Percentiles rank a stretch among this genome's conserved stretches.
Evolutionary conservation across 1,140 invertebrate genomes (phyloP).

Genomic region (Anagrus nilaparvatae): DNA sequence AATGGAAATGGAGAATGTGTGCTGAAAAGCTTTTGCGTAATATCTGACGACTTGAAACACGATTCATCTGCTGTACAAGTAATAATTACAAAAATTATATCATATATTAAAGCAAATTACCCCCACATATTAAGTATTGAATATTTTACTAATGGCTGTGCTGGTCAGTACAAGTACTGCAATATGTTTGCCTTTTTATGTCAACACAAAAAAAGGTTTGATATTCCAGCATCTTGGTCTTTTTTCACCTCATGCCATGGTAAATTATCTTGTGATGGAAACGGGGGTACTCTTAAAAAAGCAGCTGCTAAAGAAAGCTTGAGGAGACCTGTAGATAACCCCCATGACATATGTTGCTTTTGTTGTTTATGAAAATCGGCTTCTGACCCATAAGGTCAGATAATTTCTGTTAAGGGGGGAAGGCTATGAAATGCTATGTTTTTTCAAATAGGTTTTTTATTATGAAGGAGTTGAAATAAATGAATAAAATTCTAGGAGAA

Average conservation of each 20-base stretch:
- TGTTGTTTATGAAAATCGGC: too few species aligned
- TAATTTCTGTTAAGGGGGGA: too few species aligned
- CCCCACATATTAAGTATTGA: not conserved
- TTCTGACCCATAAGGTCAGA: too few species aligned
- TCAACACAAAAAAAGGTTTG: not conserved
- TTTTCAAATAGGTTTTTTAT: too few species aligned
- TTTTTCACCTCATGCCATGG: not conserved
- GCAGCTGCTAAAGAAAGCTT: not conserved
- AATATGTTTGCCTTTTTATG: not conserved
- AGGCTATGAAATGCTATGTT: too few species aligned
- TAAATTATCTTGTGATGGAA: not conserved
- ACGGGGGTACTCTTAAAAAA: not conserved
- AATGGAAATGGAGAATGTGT: constrained; percentile 1
- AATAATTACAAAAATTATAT: not conserved
- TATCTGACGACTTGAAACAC: not conserved
- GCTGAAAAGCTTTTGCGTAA: not conserved
- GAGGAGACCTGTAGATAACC: not conserved
- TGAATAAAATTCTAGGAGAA: too few species aligned
- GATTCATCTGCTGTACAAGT: not conserved
- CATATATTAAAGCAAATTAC: not conserved
- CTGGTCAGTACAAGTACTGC: not conserved
- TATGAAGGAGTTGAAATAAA: too few species aligned
- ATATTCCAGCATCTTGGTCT: not conserved
- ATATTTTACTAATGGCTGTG: not conserved
- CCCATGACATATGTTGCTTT: too few species aligned